Evolutionary conservation across 2,113 vertebrate genomes (phyloP).

Genomic region (Muntiacus reevesi): DNA sequence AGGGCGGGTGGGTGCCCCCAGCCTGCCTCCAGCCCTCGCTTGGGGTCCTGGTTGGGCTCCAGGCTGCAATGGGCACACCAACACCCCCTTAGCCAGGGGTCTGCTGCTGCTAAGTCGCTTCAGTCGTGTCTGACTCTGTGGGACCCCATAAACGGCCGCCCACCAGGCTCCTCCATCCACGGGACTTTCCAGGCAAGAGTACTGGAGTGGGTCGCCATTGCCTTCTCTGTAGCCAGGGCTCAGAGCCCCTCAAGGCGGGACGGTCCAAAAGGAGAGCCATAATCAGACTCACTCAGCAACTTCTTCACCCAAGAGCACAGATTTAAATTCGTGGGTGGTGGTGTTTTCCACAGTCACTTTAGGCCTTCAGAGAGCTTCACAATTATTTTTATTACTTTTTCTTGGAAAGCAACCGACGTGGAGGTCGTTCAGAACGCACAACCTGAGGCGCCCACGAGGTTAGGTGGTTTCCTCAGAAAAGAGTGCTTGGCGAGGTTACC

Average conservation of each 20-base stretch:
- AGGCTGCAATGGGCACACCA: fast-evolving
- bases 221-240: neutral
- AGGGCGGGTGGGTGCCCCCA: neutral
- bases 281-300: neutral
- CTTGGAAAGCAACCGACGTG: neutral
- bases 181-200: no score
- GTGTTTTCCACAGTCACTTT: neutral
- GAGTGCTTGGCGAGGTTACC: neutral
- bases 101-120: no score
- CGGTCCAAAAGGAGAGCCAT: neutral
- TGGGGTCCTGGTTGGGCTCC: neutral
- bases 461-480: neutral
- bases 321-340: neutral
- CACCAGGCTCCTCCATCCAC: no score
- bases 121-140: no score
- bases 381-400: neutral
- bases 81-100: neutral
- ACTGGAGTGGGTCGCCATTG: no score
- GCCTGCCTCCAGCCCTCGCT: neutral
- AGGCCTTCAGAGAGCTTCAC: neutral
- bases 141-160: no score
- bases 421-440: neutral
- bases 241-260: neutral
- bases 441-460: neutral
- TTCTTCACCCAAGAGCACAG: neutral